Evolutionary conservation across 2,888 invertebrate genomes (phyloP).

Genomic region (Drosophila incognita): DNA sequence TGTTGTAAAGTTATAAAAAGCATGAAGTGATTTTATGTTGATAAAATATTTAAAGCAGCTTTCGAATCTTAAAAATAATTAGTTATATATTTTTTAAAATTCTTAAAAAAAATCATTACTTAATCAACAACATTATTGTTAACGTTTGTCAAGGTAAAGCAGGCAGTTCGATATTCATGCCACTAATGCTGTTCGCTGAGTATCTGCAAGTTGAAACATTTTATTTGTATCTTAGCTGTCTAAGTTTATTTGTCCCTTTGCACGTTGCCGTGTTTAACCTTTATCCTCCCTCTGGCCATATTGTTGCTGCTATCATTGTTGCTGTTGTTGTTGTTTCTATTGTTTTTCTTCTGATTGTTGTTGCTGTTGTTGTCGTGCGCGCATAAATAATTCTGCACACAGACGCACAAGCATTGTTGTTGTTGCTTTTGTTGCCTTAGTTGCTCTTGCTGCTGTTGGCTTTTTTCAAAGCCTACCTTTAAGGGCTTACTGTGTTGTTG

Average conservation of each 20-base stretch:
- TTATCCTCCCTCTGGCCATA: slow-evolving; percentile 60
- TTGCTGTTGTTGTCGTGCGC: slow-evolving; percentile 48
- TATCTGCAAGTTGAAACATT: not conserved
- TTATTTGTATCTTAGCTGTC: slow-evolving; percentile 13
- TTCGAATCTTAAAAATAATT: too few relatives aligned
- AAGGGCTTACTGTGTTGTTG: slow-evolving; percentile 21
- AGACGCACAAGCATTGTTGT: slow-evolving; percentile 36
- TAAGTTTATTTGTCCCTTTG: slow-evolving; percentile 52
- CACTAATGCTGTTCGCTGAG: slow-evolving; percentile 1
- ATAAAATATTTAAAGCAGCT: too few relatives aligned
- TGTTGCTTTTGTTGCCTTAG: slow-evolving; percentile 18
- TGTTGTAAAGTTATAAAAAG: not conserved
- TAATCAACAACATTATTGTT: not conserved
- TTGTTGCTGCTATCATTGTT: slow-evolving; percentile 55
- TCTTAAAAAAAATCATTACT: not conserved
- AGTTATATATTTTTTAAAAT: too few relatives aligned
- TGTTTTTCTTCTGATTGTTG: slow-evolving; percentile 36
- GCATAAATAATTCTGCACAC: slow-evolving; percentile 68
- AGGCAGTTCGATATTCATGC: not conserved
- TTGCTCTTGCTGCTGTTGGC: slow-evolving; percentile 24
- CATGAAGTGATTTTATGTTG: too few relatives aligned
- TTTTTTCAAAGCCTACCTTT: slow-evolving; percentile 45
- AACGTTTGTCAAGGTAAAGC: not conserved
- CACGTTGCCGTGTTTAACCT: slow-evolving; percentile 68
- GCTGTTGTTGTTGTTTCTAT: slow-evolving; percentile 27